Conservation (phyloP, 2,113 vertebrate genomes). For the Chaetops frenatus region DNA sequence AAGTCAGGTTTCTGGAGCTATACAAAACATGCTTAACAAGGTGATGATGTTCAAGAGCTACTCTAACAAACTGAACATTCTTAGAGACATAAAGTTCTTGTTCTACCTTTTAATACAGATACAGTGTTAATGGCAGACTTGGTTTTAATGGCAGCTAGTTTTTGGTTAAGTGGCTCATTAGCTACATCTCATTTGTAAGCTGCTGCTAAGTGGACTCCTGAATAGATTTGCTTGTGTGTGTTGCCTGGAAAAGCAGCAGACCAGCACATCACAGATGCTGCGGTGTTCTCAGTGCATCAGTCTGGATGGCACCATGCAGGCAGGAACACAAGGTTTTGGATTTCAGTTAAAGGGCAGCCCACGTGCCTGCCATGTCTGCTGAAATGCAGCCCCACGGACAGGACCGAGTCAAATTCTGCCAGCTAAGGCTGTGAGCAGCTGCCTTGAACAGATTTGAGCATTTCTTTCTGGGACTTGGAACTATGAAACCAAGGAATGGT, state of each 20-base stretch:
- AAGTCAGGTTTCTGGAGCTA: background rate
- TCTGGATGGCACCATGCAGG: background rate
- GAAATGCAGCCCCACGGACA: background rate
- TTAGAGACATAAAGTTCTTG: background rate
- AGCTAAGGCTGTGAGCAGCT: background rate
- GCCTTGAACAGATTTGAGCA: background rate
- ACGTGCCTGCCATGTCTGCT: background rate
- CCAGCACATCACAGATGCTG: accelerated
- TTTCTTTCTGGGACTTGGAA: background rate
- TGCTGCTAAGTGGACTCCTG: background rate
- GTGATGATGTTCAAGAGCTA: background rate
- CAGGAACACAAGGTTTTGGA: background rate
- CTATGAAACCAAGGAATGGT: background rate
- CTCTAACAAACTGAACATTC: background rate
- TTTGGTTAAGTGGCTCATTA: background rate
- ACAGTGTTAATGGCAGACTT: background rate
- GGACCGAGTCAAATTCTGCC: background rate
- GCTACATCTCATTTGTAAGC: background rate
- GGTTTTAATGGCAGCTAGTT: background rate
- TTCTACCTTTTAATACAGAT: background rate
- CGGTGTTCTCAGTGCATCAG: background rate
- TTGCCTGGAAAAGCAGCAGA: background rate
- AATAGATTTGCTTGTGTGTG: background rate
- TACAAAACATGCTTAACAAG: background rate
- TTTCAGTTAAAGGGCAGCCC: background rate